Base-by-base conservation (phyloP, 2,888 invertebrate species). In the Tetanocera ferruginea region DNA sequence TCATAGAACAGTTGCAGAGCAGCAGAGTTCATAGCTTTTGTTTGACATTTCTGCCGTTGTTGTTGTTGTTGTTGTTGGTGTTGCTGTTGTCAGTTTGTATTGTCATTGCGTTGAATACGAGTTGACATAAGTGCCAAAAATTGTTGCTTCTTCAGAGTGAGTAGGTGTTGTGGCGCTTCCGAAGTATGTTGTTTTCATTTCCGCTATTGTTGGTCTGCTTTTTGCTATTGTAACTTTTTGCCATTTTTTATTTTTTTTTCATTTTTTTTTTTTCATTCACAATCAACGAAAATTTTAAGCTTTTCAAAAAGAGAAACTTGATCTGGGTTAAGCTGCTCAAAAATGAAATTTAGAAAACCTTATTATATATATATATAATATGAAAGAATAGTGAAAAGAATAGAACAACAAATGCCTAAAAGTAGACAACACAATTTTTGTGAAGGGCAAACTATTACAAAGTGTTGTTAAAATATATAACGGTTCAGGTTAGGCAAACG, bases 301-400 rank as follows among this genome's bases (percentile, higher is more conserved):
- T 31, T 23, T 71, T 28, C 55, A 52, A 31, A 71, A 71, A 17
- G 19, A 71, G 70, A 71, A 71, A 71, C 52, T 28, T 52, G 31
- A 60, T 60, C 14, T 60, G 14, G 28, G 60, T 60, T 60, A 60
- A 60, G 60, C 60, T 28, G 25, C 3, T 60, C 14, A 28, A 14
- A 60, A 25, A 28, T 23, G 11, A 43, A 43, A 43, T 43, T 43
- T 43, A 43, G 43, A 43, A 43, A 43, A 43, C 43, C 43, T 43
- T 43, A 43, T 43, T 43, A 43, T 43, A 43, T 11, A n/a, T n/a
- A n/a, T n/a, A n/a, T n/a, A n/a, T n/a, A n/a, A n/a, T n/a, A 14
- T 43, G 43, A 14, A 43, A 43, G 11, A 43, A 31, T 11, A 43
- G 14, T 2, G 2, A 11, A 11, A 43, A 43, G 43, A 2, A 43